phyloP scores from a whole-genome alignment of 2,888 invertebrate genomes.

The Polydrusus cervinus region DNA sequence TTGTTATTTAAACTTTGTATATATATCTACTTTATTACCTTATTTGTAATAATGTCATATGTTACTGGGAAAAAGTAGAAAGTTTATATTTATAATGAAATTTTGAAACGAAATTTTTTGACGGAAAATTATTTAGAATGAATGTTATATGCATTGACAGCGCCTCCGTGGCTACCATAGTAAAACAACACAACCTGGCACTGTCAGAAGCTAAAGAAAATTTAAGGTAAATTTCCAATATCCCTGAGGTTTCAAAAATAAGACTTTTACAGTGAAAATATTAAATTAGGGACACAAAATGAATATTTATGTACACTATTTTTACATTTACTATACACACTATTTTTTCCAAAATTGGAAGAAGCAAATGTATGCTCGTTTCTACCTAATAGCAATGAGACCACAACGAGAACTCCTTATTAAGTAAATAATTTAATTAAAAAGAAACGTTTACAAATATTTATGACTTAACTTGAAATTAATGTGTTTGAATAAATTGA shows the following conservation, averaged over 20 bases:
- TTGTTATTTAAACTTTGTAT: too few species aligned
- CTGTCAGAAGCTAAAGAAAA: not conserved
- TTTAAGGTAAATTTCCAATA: not conserved
- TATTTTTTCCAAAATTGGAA: not conserved
- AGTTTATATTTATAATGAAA: too few species aligned
- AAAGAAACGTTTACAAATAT: too few species aligned
- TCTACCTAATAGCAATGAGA: conserved; percentile 13
- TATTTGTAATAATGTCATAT: too few species aligned
- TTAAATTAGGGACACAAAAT: conserved; percentile 2
- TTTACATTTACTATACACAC: conserved; percentile 9
- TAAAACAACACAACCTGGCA: not conserved
- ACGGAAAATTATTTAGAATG: too few species aligned
- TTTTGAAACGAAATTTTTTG: too few species aligned
- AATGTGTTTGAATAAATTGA: too few species aligned
- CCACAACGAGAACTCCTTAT: conserved; percentile 31
- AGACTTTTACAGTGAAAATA: not conserved
- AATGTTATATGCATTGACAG: too few species aligned
- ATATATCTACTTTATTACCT: too few species aligned
- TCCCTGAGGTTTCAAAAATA: conserved; percentile 16
- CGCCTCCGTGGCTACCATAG: too few species aligned
- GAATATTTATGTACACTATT: conserved; percentile 12
- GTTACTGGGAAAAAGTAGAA: too few species aligned
- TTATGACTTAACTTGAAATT: too few species aligned
- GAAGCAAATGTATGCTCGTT: conserved; percentile 1
- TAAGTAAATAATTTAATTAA: not conserved